phyloP scores from a whole-genome alignment of 2,113 vertebrate species.

The Okapia johnstoni region DNA sequence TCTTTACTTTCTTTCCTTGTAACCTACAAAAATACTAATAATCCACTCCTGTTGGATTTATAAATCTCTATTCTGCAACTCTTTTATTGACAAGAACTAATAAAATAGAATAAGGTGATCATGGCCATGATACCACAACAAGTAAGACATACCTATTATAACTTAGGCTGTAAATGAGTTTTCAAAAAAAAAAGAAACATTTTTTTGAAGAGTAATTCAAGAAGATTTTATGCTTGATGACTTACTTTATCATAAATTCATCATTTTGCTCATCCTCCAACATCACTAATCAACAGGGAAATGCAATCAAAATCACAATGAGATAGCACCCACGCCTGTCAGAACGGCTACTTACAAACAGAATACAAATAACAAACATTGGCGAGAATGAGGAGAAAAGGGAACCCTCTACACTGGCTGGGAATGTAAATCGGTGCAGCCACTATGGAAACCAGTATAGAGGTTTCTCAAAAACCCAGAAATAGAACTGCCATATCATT shows the following conservation, averaged over 20 bases:
- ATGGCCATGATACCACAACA: not conserved
- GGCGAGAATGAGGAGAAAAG: not conserved
- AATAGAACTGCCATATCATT: not conserved
- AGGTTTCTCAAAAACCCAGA: not conserved
- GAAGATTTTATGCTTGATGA: not conserved
- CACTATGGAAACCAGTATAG: not conserved
- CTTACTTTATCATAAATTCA: not conserved
- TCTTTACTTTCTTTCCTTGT: conserved; percentile 13
- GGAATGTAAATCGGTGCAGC: not conserved
- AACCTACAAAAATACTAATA: not conserved
- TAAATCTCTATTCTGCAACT: not conserved
- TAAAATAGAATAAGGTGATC: not conserved
- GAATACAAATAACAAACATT: not conserved
- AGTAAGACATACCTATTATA: not conserved
- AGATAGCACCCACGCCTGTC: not conserved
- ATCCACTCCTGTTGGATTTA: not conserved
- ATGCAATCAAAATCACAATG: not conserved
- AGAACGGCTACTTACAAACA: not conserved
- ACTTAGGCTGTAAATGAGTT: not conserved
- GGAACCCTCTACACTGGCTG: not conserved
- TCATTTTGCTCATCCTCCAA: not conserved
- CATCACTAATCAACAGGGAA: not conserved
- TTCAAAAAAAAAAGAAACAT: not conserved
- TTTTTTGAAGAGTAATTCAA: not conserved
- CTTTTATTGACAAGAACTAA: not conserved